A percentile compares a stretch with the other conserved stretches of the same genome.
Evolutionary conservation across 2,113 vertebrate genomes (phyloP).

Genomic region (Labeo rohita): DNA sequence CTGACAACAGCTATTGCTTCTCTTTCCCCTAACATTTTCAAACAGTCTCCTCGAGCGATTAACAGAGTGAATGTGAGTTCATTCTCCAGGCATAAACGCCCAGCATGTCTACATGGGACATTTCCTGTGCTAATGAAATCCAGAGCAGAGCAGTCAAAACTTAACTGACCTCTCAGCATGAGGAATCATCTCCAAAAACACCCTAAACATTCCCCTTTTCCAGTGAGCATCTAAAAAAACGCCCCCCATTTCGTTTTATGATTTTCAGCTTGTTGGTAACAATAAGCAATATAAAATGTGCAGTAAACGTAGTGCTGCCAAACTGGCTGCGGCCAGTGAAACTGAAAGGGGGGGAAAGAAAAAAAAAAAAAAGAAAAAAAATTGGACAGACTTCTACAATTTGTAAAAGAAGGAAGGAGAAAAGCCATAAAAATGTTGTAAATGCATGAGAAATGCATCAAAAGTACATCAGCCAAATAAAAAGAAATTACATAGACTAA

Average conservation of each 20-base stretch:
- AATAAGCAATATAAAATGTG: slow-evolving; percentile 64
- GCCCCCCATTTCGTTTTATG: slow-evolving; percentile 23
- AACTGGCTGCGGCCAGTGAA: slow-evolving; percentile 2
- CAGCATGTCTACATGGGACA: slow-evolving; percentile 67
- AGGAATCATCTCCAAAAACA: slow-evolving; percentile 47
- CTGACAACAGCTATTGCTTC: slow-evolving; percentile 23
- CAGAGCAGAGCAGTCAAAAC: slow-evolving; percentile 56
- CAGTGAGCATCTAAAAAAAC: slow-evolving; percentile 30
- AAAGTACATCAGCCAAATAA: slow-evolving; percentile 23
- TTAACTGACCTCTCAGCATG: slow-evolving; percentile 47
- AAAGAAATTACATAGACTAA: neutral
- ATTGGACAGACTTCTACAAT: slow-evolving; percentile 21
- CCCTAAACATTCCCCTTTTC: slow-evolving; percentile 56
- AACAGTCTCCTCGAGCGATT: slow-evolving; percentile 38
- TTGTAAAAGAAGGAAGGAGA: slow-evolving; percentile 37
- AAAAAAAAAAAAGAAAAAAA: neutral
- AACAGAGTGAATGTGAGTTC: slow-evolving; percentile 39
- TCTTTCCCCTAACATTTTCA: slow-evolving; percentile 13
- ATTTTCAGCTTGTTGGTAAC: slow-evolving; percentile 47
- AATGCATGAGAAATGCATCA: slow-evolving; percentile 39
- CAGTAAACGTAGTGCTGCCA: slow-evolving; percentile 60
- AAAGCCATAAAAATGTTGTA: slow-evolving; percentile 12
- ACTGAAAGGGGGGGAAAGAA: neutral
- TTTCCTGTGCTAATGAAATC: slow-evolving; percentile 72
- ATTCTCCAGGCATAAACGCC: slow-evolving; percentile 66